Evolutionary conservation across 2,888 invertebrate species (phyloP).

Genomic region (Oscheius sp.): DNA sequence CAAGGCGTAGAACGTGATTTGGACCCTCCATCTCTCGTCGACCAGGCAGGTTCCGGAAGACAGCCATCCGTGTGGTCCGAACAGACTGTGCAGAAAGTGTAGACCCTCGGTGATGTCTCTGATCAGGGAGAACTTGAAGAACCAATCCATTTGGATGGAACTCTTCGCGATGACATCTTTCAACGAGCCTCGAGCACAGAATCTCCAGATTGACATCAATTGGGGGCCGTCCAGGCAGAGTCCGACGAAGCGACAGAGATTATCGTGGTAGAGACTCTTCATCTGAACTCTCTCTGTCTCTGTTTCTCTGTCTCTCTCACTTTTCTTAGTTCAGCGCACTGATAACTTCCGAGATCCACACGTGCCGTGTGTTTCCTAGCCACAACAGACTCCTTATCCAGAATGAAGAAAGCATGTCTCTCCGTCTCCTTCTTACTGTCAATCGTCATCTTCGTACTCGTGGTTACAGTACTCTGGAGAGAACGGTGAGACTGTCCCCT

Average conservation of each 20-base stretch:
- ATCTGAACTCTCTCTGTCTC: conserved; percentile 37
- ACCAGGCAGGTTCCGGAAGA: conserved; percentile 35
- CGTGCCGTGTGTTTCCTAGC: conserved; percentile 41
- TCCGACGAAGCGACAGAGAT: conserved; percentile 59
- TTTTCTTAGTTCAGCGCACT: conserved; percentile 38
- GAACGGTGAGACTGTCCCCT: conserved; percentile 24
- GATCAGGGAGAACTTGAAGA: conserved; percentile 68
- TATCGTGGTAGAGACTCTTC: conserved; percentile 45
- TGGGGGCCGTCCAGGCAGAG: conserved; percentile 60
- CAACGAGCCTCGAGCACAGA: conserved; percentile 45
- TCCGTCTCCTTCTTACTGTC: conserved; percentile 50
- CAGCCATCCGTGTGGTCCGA: conserved; percentile 39
- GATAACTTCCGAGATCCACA: conserved; percentile 1
- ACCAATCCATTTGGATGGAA: conserved; percentile 62
- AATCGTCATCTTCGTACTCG: conserved; percentile 39
- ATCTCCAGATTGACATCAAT: conserved; percentile 57
- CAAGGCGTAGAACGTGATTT: conserved; percentile 31
- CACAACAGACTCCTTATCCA: conserved; percentile 43
- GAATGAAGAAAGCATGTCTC: conserved; percentile 39
- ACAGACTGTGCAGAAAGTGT: conserved; percentile 21
- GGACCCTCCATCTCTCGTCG: conserved; percentile 41
- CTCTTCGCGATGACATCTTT: conserved; percentile 40
- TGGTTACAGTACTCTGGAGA: conserved; percentile 40
- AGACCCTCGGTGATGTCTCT: conserved; percentile 57
- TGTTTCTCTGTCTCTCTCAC: neutral